These are phyloP conservation scores for Apodemia zela DNA, from an alignment of 2,888 invertebrate genomes.

Conservation along the genomic window DNA sequence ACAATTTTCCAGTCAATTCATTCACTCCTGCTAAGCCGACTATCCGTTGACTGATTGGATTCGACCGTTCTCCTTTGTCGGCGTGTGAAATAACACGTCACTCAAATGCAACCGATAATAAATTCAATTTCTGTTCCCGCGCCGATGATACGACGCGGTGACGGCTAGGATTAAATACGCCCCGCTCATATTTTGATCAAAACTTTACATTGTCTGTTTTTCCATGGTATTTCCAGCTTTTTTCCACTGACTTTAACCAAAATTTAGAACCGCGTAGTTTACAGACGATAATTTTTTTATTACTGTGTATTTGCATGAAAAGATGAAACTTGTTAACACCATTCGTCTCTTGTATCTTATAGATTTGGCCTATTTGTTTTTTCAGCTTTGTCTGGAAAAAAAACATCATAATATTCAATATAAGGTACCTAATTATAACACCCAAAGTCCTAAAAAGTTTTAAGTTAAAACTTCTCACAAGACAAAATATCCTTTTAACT, in stretches of 20 bases:
- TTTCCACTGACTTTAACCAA: neutral
- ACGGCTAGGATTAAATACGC: conserved; percentile 74
- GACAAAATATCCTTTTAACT: no score
- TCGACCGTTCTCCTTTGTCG: conserved; percentile 44
- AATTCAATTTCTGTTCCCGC: conserved; percentile 73
- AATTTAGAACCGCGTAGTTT: neutral
- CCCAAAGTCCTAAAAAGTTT: no score
- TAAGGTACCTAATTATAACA: no score
- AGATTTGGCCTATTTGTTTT: no score
- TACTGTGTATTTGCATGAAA: neutral
- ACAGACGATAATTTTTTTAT: neutral
- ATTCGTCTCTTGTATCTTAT: no score
- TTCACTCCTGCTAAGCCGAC: conserved; percentile 43
- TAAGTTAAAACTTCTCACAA: no score
- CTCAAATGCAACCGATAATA: conserved; percentile 77
- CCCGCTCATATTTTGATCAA: conserved; percentile 70
- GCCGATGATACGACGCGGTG: conserved; percentile 45
- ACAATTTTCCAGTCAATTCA: conserved; percentile 59
- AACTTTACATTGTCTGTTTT: conserved; percentile 48
- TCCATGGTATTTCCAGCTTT: conserved; percentile 23
- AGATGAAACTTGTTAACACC: no score
- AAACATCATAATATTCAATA: no score
- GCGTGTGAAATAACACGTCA: conserved; percentile 79
- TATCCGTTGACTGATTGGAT: conserved; percentile 72
- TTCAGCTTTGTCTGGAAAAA: no score